These are phyloP conservation scores for Lacerta agilis DNA, from an alignment of 2,797 vertebrate species.

Conservation along the genomic window DNA sequence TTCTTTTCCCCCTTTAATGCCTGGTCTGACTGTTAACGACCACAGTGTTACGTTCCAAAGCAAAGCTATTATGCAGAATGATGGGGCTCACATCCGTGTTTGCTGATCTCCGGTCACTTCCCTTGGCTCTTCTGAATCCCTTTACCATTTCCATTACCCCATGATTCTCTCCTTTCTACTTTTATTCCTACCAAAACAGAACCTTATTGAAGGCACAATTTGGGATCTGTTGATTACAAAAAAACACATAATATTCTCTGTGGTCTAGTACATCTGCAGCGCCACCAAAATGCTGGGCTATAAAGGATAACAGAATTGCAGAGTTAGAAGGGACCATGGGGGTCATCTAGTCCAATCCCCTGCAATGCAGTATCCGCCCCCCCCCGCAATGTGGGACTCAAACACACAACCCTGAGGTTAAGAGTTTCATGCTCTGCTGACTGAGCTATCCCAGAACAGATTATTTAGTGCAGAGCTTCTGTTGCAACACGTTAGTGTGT, in stretches of 20 bases:
- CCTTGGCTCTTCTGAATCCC: background rate
- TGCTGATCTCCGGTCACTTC: background rate
- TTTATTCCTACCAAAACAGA: background rate
- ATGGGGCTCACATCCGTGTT: background rate
- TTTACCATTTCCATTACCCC: background rate
- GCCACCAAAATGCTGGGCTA: background rate
- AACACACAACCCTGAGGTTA: too few relatives aligned
- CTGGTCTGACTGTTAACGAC: background rate
- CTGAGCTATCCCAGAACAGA: too few relatives aligned
- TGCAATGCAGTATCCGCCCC: too few relatives aligned
- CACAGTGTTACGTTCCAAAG: background rate
- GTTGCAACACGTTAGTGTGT: too few relatives aligned
- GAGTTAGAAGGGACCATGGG: too few relatives aligned
- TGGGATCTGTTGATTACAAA: background rate
- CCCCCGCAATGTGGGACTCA: too few relatives aligned
- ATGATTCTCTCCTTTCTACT: background rate
- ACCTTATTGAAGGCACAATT: too few relatives aligned
- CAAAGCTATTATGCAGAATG: background rate
- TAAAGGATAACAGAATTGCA: too few relatives aligned
- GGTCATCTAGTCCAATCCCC: too few relatives aligned
- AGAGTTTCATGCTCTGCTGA: too few relatives aligned
- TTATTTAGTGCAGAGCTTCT: too few relatives aligned
- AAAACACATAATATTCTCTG: background rate
- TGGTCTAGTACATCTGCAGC: background rate
- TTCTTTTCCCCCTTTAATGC: background rate